Evolutionary conservation across 2,888 invertebrate species (phyloP), one percentile per base, ranked within the genome.

Genomic region (Chaetoderma sp.): DNA sequence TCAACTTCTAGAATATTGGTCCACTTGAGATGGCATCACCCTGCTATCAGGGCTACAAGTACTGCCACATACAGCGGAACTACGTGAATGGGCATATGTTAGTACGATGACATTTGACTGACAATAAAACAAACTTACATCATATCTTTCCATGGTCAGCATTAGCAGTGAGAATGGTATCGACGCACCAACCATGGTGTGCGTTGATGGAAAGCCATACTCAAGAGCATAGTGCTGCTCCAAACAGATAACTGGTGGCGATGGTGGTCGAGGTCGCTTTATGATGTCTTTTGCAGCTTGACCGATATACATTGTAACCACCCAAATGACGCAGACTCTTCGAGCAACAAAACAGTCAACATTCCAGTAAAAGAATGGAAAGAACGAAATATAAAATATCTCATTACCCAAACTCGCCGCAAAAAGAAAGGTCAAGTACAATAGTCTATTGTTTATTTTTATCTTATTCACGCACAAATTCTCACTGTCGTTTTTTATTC

Each of bases 381-480:
- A 75, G 60, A 75, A 77, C 18, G 73, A 63, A 30, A 77, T 50
- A 64, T 76, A 77, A 49, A 77, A 81, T 13, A 74, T 74, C 55
- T 79, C 81, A 47, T 79, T 78, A 2, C 81, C 81, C n/a, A 79
- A 67, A 44, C 77, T 77, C 1, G 81, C 76, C 10, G 77, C 72
- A 57, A 77, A 64, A 18, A 66, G 65, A 30, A 79, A 77, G 13
- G 74, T 42, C 56, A 72, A 78, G 47, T 75, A 73, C 1, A 79
- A 44, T 5, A 71, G 52, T 27, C 58, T 68, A 64, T 75, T 70
- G n/a, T n/a, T n/a, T n/a, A n/a, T n/a, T n/a, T n/a, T n/a, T n/a
- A n/a, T n/a, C n/a, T n/a, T n/a, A n/a, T n/a, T n/a, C n/a, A n/a
- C n/a, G n/a, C n/a, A n/a, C n/a, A n/a, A n/a, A n/a, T n/a, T n/a